A percentile compares a stretch with the other conserved stretches of the same genome.
Conservation (phyloP, 2,797 vertebrate species). For the Sternotherus odoratus region DNA sequence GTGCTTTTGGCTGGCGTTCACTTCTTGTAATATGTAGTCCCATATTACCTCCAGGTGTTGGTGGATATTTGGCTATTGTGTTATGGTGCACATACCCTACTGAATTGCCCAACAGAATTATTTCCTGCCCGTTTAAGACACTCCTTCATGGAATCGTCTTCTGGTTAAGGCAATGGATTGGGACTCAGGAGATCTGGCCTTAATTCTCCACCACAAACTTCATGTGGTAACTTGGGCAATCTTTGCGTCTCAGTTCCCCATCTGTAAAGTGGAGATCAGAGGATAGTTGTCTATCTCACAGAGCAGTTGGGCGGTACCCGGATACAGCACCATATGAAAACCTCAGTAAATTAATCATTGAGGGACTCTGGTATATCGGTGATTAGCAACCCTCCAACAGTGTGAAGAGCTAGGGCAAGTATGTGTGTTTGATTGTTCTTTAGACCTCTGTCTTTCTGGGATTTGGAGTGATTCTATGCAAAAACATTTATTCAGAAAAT, state of each 20-base stretch:
- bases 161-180: not conserved
- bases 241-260: not conserved
- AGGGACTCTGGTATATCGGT: not conserved
- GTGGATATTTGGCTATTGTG: not conserved
- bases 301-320: not conserved
- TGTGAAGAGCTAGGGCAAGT: not conserved
- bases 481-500: not conserved
- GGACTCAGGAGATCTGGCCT: not conserved
- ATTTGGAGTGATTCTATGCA: not conserved
- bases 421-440: not conserved
- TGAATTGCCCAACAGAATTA: not conserved
- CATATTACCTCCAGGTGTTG: not conserved
- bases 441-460: not conserved
- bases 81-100: not conserved
- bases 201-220: not conserved
- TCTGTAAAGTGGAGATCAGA: not conserved
- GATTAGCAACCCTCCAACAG: not conserved
- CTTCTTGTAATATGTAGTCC: not conserved
- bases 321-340: not conserved
- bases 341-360: not conserved
- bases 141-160: not conserved
- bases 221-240: not conserved
- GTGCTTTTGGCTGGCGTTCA: not conserved
- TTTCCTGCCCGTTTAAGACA: not conserved
- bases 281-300: not conserved